Base-by-base conservation (phyloP, 2,113 vertebrate genomes). In the Passer domesticus region DNA sequence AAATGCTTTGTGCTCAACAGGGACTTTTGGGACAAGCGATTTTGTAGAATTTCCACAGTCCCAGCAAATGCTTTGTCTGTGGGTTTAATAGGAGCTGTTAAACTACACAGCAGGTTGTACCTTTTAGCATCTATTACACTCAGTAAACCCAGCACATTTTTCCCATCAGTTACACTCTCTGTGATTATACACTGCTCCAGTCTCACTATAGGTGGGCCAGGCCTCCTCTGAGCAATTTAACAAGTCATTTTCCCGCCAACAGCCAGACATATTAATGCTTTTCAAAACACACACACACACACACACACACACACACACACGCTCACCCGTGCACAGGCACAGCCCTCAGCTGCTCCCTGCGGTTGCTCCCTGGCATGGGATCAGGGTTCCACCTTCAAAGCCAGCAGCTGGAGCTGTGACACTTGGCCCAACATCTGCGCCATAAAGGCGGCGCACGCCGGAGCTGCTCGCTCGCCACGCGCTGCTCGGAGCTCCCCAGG, bases 71-170 rank as follows among this genome's bases (percentile, higher is more conserved):
- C 86, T 95, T 95, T 94, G 73, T 94, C 90, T 92, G 73, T 53
- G 73, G 28, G 22, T 90, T 97, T 96, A 95, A 96, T 90, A 90
- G 88, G 69, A 93, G 72, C 90, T 90, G 88, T 96, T 96, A 95
- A 96, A 92, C 88, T 78, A 81, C 94, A 60, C 93, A 94, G 93
- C 90, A 92, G 90, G 93, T 95, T 94, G 47, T 89, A 95, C 80
- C 83, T 96, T 94, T 95, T 95, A 96, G 88, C 85, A 62, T 95
- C 94, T 87, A 95, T 94, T 94, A 83, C 68, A 91, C 87, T 92
- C 75, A 70, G 93, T 95, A 95, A 96, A 94, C 88, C 46, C 33
- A 1, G 75, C 93, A 97, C 79, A 88, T 96, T 97, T 96, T 96
- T 93, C 93, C 90, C 90, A 96, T 95, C 87, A 92, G 87, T 81